Evolutionary conservation across 2,888 invertebrate genomes (phyloP), one percentile per base, ranked within the genome.

Genomic region (Sicus ferrugineus): DNA sequence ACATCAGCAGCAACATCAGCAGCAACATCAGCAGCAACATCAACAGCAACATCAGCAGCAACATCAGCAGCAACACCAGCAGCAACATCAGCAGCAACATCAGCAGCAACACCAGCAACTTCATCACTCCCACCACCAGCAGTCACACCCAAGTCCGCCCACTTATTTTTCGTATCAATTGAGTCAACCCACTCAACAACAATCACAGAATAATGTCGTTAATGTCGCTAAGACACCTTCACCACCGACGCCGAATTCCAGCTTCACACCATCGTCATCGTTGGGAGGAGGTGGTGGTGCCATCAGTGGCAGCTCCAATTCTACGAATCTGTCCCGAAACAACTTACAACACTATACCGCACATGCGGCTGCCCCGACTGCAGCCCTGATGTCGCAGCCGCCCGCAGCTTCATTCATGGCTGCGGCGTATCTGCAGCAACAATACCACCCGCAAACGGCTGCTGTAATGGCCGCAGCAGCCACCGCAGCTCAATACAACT

Each of bases 71-170:
- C 63, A 11, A 67, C 48, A 19, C 71, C 69, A 48, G 61, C 67
- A 28, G n/a, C n/a, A n/a, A n/a, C n/a, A n/a, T n/a, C n/a, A n/a
- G n/a, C 21, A 71, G 19, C 46, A 42, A 16, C 78, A n/a, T 50
- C 73, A 65, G 48, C 73, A 71, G 11, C 73, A 65, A 28, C 75
- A 69, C 14, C 77, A 75, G n/a, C n/a, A n/a, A 7, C 77, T n/a
- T 46, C 75, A 74, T 1, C 75, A 71, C 19, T 73, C 70, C 5
- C 76, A 75, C 30, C 75, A 73, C 42, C 77, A 72, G 62, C 73
- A 72, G 46, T 66, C 67, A 23, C 63, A 56, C 28, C 56, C 23
- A 28, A 30, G 70, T 23, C 34, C 69, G 52, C 61, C 54, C 28
- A 28, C 70, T 26, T 67, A 70, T 61, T 71, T 62, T 19, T 56